A percentile compares a stretch with the other conserved stretches of the same genome.
phyloP scores from a whole-genome alignment of 2,113 vertebrate genomes.

The Gila orcuttii region DNA sequence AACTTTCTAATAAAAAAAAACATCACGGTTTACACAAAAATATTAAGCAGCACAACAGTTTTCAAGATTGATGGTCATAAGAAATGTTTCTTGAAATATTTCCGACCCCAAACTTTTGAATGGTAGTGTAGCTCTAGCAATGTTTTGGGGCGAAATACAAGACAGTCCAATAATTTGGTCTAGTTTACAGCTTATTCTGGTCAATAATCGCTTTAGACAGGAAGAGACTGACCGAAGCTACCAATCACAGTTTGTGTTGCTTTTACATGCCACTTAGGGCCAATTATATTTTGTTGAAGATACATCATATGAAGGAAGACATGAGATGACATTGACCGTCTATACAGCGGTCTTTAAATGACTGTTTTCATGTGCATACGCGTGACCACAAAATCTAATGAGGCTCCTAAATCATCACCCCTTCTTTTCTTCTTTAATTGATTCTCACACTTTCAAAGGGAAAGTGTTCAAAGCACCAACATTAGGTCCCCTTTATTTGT shows the following conservation, averaged over 20 bases:
- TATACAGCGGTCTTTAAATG: background rate
- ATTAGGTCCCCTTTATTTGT: slow-evolving; percentile 34
- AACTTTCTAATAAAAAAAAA: background rate
- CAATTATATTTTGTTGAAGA: background rate
- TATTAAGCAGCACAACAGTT: background rate
- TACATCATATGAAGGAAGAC: background rate
- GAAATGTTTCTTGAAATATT: background rate
- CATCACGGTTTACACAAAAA: background rate
- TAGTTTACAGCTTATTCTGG: background rate
- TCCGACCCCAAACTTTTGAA: background rate
- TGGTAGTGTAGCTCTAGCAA: too few relatives aligned
- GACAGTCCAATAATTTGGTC: background rate
- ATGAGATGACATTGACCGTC: background rate
- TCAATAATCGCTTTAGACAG: background rate
- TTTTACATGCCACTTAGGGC: background rate
- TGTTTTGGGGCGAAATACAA: too few relatives aligned
- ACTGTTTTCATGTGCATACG: slow-evolving; percentile 1
- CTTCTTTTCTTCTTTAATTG: slow-evolving; percentile 8
- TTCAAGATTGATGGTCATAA: background rate
- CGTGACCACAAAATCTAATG: background rate
- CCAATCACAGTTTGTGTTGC: background rate
- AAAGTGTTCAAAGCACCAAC: slow-evolving; percentile 38
- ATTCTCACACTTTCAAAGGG: slow-evolving; percentile 30
- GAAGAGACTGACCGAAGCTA: background rate
- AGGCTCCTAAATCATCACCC: background rate